A percentile compares a stretch with the other conserved stretches of the same genome.
Evolutionary conservation across 2,888 invertebrate species (phyloP).

Genomic region (Girardia tigrina): DNA sequence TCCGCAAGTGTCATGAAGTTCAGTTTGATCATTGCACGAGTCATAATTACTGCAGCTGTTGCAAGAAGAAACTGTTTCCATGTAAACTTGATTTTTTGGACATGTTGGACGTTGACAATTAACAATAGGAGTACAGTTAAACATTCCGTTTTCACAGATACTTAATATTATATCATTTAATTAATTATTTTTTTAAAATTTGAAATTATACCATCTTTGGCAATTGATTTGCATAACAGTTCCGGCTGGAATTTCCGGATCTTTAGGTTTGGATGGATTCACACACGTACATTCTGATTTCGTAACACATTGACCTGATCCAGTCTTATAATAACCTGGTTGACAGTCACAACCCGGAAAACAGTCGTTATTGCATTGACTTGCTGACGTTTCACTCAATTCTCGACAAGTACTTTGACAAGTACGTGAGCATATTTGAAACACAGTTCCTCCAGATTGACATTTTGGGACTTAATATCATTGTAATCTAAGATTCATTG

Average conservation of each 20-base stretch:
- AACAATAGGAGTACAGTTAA: conserved; percentile 38
- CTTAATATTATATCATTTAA: conserved; percentile 31
- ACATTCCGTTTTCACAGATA: conserved; percentile 39
- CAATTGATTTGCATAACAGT: conserved; percentile 13
- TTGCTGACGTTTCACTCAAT: conserved; percentile 6
- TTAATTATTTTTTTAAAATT: neutral
- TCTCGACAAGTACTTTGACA: conserved; percentile 31
- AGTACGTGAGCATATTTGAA: conserved; percentile 33
- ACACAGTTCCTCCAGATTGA: conserved; percentile 11
- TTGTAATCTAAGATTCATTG: neutral
- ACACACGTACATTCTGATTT: conserved; percentile 33
- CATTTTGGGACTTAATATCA: conserved; percentile 31
- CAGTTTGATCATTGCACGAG: neutral
- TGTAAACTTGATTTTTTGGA: conserved; percentile 59
- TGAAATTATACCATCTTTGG: conserved; percentile 4
- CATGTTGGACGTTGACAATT: conserved; percentile 54
- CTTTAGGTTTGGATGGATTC: conserved; percentile 30
- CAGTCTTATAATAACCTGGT: conserved; percentile 25
- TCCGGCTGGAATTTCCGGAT: conserved; percentile 30
- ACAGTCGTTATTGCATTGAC: conserved; percentile 28
- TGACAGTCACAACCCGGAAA: conserved; percentile 34
- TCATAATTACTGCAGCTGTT: conserved; percentile 32
- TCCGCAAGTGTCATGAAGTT: conserved; percentile 27
- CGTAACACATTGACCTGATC: conserved; percentile 30
- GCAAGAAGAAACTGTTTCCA: conserved; percentile 35